These are phyloP conservation scores for Ditula angustiorana DNA, from an alignment of 2,888 invertebrate species.

Conservation along the genomic window DNA sequence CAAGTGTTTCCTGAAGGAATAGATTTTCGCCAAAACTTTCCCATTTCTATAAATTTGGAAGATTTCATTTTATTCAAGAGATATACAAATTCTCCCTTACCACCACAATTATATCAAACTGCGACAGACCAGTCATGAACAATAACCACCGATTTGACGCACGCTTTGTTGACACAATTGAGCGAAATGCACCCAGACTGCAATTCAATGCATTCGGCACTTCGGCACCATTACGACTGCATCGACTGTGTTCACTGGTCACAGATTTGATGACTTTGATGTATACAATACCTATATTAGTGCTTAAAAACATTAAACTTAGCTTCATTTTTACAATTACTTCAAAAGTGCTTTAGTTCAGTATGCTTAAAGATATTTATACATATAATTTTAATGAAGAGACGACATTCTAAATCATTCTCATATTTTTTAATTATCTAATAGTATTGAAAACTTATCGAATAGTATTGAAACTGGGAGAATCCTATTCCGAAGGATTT, in stretches of 20 bases:
- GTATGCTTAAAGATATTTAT: no score
- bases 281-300: neutral
- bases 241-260: neutral
- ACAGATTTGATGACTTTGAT: neutral
- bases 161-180: slow-evolving; percentile 20
- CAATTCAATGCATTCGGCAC: slow-evolving; percentile 10
- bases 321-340: neutral
- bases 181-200: slow-evolving; percentile 22
- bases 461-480: no score
- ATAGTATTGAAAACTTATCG: no score
- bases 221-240: neutral
- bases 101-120: neutral
- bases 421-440: no score
- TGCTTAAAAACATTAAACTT: neutral
- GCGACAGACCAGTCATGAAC: neutral
- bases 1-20: no score
- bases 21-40: no score
- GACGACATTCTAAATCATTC: no score
- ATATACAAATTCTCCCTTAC: slow-evolving; percentile 1
- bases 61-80: neutral
- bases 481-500: neutral
- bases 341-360: neutral
- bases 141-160: slow-evolving; percentile 21
- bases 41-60: no score
- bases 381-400: no score